These are phyloP conservation scores for Xestia c-nigrum DNA, from an alignment of 2,888 invertebrate species.

Conservation along the genomic window DNA sequence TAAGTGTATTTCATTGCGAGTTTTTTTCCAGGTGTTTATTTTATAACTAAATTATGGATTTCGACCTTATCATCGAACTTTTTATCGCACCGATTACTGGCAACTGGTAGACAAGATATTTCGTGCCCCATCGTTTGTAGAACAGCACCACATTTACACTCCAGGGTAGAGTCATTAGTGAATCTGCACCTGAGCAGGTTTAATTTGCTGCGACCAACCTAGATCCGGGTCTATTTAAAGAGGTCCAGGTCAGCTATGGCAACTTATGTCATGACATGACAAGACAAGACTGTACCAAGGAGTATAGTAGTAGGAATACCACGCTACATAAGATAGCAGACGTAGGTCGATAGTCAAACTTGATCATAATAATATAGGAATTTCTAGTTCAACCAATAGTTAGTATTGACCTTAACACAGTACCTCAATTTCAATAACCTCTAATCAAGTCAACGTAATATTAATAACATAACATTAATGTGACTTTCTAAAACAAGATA, in stretches of 20 bases:
- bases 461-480: constrained; percentile 12
- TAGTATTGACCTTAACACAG: constrained; percentile 25
- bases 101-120: too few relatives aligned
- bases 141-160: too few relatives aligned
- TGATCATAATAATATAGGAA: neutral
- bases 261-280: neutral
- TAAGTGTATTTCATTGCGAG: neutral
- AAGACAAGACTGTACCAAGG: neutral
- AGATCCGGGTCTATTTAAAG: too few relatives aligned
- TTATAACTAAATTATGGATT: neutral
- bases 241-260: too few relatives aligned
- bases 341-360: neutral
- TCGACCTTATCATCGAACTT: neutral
- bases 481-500: constrained; percentile 38
- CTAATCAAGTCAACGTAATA: constrained; percentile 16
- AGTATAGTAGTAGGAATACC: too few relatives aligned
- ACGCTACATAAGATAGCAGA: neutral
- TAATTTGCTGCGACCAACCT: too few relatives aligned
- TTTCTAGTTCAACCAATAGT: constrained; percentile 5
- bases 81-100: neutral
- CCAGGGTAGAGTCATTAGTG: too few relatives aligned
- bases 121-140: too few relatives aligned
- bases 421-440: constrained; percentile 8
- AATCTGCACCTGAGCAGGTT: too few relatives aligned
- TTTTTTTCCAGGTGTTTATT: neutral